These are phyloP conservation scores for Drosophila simulans DNA, from an alignment of 1,140 invertebrate genomes.

Conservation along the genomic window DNA sequence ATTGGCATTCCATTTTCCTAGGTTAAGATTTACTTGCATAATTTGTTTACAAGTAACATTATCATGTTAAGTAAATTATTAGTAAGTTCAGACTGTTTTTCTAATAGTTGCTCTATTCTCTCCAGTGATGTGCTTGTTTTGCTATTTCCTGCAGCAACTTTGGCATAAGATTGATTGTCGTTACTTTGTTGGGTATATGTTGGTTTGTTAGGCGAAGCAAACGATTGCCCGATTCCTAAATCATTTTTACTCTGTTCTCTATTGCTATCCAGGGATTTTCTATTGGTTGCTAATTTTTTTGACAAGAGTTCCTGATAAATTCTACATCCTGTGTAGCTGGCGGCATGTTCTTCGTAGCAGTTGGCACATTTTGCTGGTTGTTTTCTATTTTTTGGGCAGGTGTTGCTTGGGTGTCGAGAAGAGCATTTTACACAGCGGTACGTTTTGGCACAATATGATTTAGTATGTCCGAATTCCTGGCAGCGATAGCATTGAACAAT, in stretches of 20 bases:
- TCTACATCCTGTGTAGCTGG: slow-evolving; percentile 51
- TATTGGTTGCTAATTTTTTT: slow-evolving; percentile 4
- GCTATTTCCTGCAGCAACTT: not conserved
- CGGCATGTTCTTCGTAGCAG: slow-evolving; percentile 65
- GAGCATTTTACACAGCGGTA: too few species aligned
- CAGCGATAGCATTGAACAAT: too few species aligned
- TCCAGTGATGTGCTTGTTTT: not conserved
- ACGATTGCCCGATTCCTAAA: too few species aligned
- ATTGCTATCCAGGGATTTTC: not conserved
- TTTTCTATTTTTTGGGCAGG: not conserved
- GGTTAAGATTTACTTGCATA: slow-evolving; percentile 4
- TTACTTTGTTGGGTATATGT: not conserved
- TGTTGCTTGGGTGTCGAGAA: too few species aligned
- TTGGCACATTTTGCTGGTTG: slow-evolving; percentile 63
- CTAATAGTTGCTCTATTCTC: not conserved
- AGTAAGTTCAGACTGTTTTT: slow-evolving; percentile 1
- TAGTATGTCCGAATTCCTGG: too few species aligned
- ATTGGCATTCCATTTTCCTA: not conserved
- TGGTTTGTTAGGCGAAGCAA: too few species aligned
- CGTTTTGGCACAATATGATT: too few species aligned
- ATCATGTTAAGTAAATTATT: slow-evolving; percentile 2
- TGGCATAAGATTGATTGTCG: not conserved
- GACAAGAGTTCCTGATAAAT: slow-evolving; percentile 19
- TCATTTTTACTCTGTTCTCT: not conserved
- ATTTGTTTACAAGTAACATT: not conserved